Base-by-base conservation (phyloP, 2,888 invertebrate species). In the Plusia festucae region DNA sequence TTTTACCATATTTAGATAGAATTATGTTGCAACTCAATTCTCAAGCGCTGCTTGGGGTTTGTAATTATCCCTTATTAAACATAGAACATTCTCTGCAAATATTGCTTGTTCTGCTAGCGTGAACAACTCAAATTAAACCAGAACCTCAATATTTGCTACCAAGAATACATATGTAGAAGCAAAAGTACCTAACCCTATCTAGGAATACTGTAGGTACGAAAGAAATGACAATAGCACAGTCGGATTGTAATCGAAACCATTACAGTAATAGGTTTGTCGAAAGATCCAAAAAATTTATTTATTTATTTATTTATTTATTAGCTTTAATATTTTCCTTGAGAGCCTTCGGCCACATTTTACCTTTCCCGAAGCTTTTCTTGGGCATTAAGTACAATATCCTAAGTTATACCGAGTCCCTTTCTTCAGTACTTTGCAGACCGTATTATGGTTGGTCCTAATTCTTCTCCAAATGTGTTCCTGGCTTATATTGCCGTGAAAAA, bases 381-480 rank as follows among this genome's bases (percentile, higher is more conserved):
- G 20, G 46, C 53, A 59, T 74, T 74, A 70, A 57, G 53, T 70
- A 57, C 30, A 53, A 64, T 55, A 34, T 32, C 40, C 60, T 53
- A 63, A 32, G 55, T 34, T 53, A n/a, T 34, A 27, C 11, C 22
- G n/a, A 0, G 40, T 59, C 58, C 56, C 54, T 70, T n/a, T 53
- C 34, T 67, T 20, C 55, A 52, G 24, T 66, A 56, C 65, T 64
- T 60, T 54, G 59, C 57, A 73, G 78, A 79, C 54, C 44, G 65
- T 72, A 65, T 68, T 67, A 65, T 46, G 53, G 65, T 55, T 24
- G 34, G 59, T 72, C 55, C 55, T 71, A 71, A 79, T 80, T 72
- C 52, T 51, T 18, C 58, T 34, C 63, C 44, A 53, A 81, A 72
- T 67, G 68, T 60, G 54, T 61, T 53, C 44, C 65, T 67, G 66